Conservation (phyloP, 2,797 vertebrate species). For the Gila robusta region DNA sequence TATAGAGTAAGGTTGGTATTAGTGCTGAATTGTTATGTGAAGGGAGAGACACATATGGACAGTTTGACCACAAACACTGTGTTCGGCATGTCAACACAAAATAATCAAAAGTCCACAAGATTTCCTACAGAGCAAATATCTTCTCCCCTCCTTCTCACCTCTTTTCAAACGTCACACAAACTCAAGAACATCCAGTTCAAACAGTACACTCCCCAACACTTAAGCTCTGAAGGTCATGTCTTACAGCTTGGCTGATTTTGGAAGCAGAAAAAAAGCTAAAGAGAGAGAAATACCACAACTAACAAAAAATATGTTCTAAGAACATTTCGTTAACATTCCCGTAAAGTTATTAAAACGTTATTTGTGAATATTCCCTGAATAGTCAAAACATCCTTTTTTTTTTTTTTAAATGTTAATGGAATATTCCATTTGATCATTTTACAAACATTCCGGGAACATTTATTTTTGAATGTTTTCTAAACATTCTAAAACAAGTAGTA, state of each 20-base stretch:
- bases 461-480: background rate
- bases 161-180: conserved; percentile 22
- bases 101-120: conserved; percentile 31
- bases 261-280: background rate
- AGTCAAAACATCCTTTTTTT: background rate
- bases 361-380: background rate
- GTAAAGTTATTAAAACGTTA: background rate
- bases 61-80: conserved; percentile 23
- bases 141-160: background rate
- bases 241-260: conserved; percentile 16
- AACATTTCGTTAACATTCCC: background rate
- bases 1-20: background rate
- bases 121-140: background rate
- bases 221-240: conserved; percentile 5
- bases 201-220: conserved; percentile 11
- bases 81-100: conserved; percentile 8
- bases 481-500: background rate
- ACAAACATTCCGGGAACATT: background rate
- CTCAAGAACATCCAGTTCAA: conserved; percentile 33
- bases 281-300: background rate
- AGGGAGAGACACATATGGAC: conserved; percentile 18
- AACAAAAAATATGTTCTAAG: conserved; percentile 5
- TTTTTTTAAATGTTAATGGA: background rate
- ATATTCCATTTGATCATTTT: background rate
- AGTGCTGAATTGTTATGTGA: conserved; percentile 23